A percentile compares a stretch with the other conserved stretches of the same genome.
These are phyloP conservation scores for Periphyllus acericola DNA, from an alignment of 2,888 invertebrate genomes.

Conservation along the genomic window DNA sequence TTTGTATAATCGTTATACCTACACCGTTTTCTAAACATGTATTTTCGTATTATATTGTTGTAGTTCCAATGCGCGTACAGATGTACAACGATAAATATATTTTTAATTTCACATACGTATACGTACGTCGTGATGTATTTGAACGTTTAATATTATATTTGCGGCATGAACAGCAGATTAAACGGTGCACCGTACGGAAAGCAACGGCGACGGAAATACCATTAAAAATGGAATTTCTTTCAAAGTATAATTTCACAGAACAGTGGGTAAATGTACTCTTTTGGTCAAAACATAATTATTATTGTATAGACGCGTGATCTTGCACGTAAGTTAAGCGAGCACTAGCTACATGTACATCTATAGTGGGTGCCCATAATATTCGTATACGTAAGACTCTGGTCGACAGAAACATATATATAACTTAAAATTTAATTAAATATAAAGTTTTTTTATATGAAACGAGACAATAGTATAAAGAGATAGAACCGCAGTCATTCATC, in stretches of 20 bases:
- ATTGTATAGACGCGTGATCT: not conserved
- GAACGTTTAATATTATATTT: not conserved
- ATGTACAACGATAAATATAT: not conserved
- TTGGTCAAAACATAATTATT: not conserved
- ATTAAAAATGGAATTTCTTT: constrained; percentile 5
- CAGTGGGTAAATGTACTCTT: not conserved
- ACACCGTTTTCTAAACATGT: not conserved
- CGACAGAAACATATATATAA: too few relatives aligned
- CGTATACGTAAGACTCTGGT: too few relatives aligned
- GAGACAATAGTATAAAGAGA: too few relatives aligned
- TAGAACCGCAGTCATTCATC: too few relatives aligned
- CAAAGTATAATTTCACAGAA: constrained; percentile 32
- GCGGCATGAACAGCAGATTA: not conserved
- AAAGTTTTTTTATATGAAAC: too few relatives aligned
- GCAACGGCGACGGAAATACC: not conserved
- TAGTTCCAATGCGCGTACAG: not conserved
- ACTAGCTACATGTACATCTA: too few relatives aligned
- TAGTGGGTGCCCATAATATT: too few relatives aligned
- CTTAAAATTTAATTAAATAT: too few relatives aligned
- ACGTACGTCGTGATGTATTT: not conserved
- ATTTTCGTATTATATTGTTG: not conserved
- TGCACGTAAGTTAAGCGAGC: not conserved
- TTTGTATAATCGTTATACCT: too few relatives aligned
- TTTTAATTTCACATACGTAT: too few relatives aligned
- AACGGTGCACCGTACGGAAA: not conserved